A percentile compares a stretch with the other conserved stretches of the same genome.
Conservation (phyloP, 2,888 invertebrate genomes). For the Mythimna albipuncta region DNA sequence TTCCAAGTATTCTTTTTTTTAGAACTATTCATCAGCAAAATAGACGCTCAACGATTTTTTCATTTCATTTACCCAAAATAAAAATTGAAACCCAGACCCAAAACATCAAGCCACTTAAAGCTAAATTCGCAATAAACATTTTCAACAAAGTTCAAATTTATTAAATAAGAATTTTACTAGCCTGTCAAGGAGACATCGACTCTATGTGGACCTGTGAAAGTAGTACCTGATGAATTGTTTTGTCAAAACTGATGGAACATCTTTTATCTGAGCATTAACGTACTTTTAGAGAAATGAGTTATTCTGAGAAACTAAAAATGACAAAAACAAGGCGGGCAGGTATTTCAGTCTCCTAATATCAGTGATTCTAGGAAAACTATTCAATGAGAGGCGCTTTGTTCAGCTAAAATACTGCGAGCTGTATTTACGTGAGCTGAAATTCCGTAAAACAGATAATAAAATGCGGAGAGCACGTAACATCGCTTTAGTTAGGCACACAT, state of each 20-base stretch:
- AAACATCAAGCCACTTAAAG: background rate
- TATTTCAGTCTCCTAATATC: background rate
- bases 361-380: slow-evolving; percentile 16
- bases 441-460: background rate
- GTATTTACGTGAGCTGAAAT: background rate
- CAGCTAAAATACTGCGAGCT: background rate
- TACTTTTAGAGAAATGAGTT: too few species aligned
- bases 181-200: slow-evolving; percentile 14
- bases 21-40: background rate
- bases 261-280: slow-evolving; percentile 13
- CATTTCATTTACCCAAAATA: background rate
- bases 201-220: slow-evolving; percentile 13
- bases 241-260: slow-evolving; percentile 24
- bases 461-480: too few species aligned
- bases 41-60: background rate
- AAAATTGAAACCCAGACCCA: background rate
- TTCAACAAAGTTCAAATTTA: slow-evolving; percentile 12
- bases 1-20: background rate
- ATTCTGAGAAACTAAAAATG: background rate
- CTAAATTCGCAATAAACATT: slow-evolving; percentile 23
- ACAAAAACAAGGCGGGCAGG: background rate
- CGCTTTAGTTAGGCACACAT: background rate
- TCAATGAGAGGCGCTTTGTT: background rate
- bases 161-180: slow-evolving; percentile 19
- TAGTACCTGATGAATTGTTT: slow-evolving; percentile 23